Evolutionary conservation across 2,888 invertebrate genomes (phyloP).

Genomic region (Drosophila mettleri): DNA sequence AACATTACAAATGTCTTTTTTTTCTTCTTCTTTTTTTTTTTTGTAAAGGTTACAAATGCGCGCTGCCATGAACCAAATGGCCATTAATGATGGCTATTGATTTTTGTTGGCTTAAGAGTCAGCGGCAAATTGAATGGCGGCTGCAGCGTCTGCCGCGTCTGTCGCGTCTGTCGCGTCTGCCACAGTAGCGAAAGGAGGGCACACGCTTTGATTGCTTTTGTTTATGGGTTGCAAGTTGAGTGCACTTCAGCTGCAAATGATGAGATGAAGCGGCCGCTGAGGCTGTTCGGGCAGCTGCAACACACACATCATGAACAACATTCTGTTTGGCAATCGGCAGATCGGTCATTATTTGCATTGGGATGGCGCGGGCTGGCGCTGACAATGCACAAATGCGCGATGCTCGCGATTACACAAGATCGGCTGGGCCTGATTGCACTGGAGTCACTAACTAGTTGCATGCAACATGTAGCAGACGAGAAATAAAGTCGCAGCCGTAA

Average conservation of each 20-base stretch:
- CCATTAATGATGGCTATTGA: constrained; percentile 56
- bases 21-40: too few relatives aligned
- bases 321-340: constrained; percentile 12
- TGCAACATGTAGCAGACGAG: constrained; percentile 42
- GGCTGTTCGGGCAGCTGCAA: constrained; percentile 19
- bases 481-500: constrained; percentile 49
- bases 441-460: constrained; percentile 52
- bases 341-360: constrained; percentile 34
- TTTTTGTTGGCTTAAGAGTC: constrained; percentile 53
- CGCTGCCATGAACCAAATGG: constrained; percentile 40
- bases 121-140: constrained; percentile 53
- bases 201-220: constrained; percentile 41
- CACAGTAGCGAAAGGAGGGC: constrained; percentile 66
- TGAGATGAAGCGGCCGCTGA: constrained; percentile 36
- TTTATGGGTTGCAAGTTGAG: constrained; percentile 21
- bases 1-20: too few relatives aligned
- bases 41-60: constrained; percentile 68
- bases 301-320: background rate
- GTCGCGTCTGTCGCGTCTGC: constrained; percentile 18
- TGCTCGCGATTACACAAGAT: constrained; percentile 56
- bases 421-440: constrained; percentile 25
- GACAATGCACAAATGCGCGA: constrained; percentile 55
- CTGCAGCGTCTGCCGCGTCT: constrained; percentile 19
- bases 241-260: constrained; percentile 21
- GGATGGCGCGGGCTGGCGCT: constrained; percentile 27